phyloP scores from a whole-genome alignment of 2,113 vertebrate genomes.

The Strix aluco region DNA sequence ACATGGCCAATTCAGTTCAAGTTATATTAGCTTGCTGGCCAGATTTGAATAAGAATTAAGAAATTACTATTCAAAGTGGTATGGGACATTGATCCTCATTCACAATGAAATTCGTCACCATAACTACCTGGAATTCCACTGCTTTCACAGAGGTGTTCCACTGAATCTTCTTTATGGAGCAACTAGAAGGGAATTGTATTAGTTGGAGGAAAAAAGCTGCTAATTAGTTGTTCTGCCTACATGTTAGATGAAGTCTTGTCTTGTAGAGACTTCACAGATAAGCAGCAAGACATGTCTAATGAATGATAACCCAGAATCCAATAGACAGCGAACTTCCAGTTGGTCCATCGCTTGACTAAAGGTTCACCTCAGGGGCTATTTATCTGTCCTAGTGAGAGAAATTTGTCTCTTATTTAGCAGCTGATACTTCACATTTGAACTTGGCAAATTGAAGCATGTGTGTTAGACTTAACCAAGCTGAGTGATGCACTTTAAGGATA shows the following conservation, averaged over 20 bases:
- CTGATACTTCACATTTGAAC: background rate
- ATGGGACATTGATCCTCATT: slow-evolving; percentile 76
- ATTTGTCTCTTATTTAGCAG: background rate
- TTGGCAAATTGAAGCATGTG: background rate
- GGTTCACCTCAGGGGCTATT: background rate
- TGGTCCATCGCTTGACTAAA: background rate
- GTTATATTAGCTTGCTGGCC: slow-evolving; percentile 80
- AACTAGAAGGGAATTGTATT: slow-evolving; percentile 52
- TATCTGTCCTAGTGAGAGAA: background rate
- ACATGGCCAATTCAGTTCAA: slow-evolving; percentile 80
- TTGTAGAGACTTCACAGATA: background rate
- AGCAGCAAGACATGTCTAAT: background rate
- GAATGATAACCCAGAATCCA: background rate
- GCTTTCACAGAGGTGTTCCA: slow-evolving; percentile 48
- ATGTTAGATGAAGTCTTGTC: slow-evolving; percentile 44
- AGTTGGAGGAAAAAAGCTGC: background rate
- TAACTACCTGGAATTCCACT: slow-evolving; percentile 73
- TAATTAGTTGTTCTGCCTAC: slow-evolving; percentile 58
- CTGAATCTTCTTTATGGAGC: slow-evolving; percentile 66
- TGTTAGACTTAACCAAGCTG: background rate
- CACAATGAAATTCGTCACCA: slow-evolving; percentile 74
- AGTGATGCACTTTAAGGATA: background rate
- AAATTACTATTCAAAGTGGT: slow-evolving; percentile 81
- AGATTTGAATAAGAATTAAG: slow-evolving; percentile 84
- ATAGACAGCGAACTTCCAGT: background rate